Conservation (phyloP, 2,888 invertebrate species). For the Volucella inflata region DNA sequence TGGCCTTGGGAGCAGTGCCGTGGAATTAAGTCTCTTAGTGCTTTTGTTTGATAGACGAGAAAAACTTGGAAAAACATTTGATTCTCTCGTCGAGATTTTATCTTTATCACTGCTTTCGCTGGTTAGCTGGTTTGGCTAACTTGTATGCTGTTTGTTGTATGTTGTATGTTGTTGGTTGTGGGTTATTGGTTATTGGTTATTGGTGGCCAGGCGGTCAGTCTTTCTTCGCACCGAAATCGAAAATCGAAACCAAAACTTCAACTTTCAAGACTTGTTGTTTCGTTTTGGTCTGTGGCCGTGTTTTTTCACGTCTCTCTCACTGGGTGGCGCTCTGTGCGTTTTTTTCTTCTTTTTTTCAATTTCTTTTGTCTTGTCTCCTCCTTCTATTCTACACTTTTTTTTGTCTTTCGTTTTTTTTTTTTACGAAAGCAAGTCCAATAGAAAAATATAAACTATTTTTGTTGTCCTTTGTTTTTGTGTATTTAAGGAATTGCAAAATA, state of each 20-base stretch:
- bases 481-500: conserved; percentile 12
- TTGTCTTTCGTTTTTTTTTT: conserved; percentile 40
- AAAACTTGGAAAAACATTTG: conserved; percentile 68
- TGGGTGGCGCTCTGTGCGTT: conserved; percentile 57
- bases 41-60: conserved; percentile 43
- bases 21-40: conserved; percentile 32
- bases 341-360: conserved; percentile 29
- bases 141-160: not conserved
- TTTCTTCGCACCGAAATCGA: too few species aligned
- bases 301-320: conserved; percentile 55
- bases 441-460: conserved; percentile 54
- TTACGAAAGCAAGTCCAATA: conserved; percentile 60
- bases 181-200: not conserved
- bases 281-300: conserved; percentile 34
- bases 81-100: conserved; percentile 58
- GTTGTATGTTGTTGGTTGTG: not conserved
- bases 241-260: too few species aligned
- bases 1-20: conserved; percentile 28
- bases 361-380: conserved; percentile 10
- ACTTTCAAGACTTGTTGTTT: conserved; percentile 38
- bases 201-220: too few species aligned
- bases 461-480: conserved; percentile 25
- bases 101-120: conserved; percentile 46
- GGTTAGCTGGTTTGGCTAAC: conserved; percentile 40
- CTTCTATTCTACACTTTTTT: conserved; percentile 19